Percentiles rank a stretch among this genome's conserved stretches.
Conservation (phyloP, 2,888 invertebrate species). For the Cataglyphis cursor region DNA sequence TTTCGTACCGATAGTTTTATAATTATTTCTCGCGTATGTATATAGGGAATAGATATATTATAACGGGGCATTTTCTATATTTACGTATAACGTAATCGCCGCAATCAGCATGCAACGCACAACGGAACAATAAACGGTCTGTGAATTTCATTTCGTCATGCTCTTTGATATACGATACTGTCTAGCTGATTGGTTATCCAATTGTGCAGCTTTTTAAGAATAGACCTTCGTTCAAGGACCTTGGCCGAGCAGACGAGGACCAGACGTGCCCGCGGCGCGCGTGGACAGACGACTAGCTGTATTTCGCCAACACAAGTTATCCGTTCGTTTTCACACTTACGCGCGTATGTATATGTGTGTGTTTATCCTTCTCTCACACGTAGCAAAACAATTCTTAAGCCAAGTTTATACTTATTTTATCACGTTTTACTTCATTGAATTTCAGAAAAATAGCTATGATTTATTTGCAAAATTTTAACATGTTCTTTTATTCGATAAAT, state of each 20-base stretch:
- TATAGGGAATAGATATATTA: neutral
- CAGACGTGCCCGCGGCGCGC: slow-evolving; percentile 79
- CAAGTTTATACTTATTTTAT: slow-evolving; percentile 30
- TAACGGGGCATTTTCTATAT: slow-evolving; percentile 7
- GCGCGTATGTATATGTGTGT: neutral
- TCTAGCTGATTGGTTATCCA: slow-evolving; percentile 77
- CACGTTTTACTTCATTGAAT: neutral
- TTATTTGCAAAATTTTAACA: neutral
- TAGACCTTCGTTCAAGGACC: slow-evolving; percentile 85
- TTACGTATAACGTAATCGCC: slow-evolving; percentile 17
- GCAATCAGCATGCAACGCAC: slow-evolving; percentile 14
- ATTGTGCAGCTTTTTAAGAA: slow-evolving; percentile 82
- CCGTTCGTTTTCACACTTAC: slow-evolving; percentile 57
- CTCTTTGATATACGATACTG: slow-evolving; percentile 49
- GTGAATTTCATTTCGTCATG: slow-evolving; percentile 37
- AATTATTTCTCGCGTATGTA: neutral
- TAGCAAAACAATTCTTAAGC: slow-evolving; percentile 41
- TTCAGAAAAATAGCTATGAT: neutral
- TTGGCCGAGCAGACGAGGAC: slow-evolving; percentile 79
- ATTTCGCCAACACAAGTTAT: slow-evolving; percentile 68
- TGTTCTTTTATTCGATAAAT: neutral
- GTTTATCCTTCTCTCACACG: slow-evolving; percentile 37
- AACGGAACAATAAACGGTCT: slow-evolving; percentile 48
- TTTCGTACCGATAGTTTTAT: neutral
- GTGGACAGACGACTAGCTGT: slow-evolving; percentile 76